These are phyloP conservation scores for Andrena trimmerana DNA, from an alignment of 2,888 invertebrate species.

Conservation along the genomic window DNA sequence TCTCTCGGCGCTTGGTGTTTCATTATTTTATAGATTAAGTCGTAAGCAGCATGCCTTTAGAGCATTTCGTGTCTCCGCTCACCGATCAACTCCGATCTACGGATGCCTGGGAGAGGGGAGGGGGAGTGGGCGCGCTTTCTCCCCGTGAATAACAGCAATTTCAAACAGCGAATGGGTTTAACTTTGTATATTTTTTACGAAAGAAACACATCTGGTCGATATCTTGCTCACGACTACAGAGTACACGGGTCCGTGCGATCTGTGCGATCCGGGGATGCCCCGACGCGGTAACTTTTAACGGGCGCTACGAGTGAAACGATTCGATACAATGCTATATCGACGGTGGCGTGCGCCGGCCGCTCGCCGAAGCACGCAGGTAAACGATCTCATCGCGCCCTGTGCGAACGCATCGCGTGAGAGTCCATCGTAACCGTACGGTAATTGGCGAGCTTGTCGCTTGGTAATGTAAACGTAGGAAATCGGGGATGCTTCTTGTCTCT, in stretches of 20 bases:
- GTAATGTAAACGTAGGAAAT: slow-evolving; percentile 9
- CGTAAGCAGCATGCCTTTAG: slow-evolving; percentile 4
- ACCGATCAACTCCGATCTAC: neutral
- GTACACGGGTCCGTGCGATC: neutral
- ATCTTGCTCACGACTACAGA: slow-evolving; percentile 19
- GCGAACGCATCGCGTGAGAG: neutral
- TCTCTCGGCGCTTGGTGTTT: neutral
- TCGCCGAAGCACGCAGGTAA: neutral
- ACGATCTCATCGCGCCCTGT: neutral
- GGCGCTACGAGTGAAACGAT: neutral
- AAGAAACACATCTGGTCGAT: neutral
- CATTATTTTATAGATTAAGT: neutral
- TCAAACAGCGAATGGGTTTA: neutral
- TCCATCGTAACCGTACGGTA: neutral
- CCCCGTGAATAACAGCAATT: slow-evolving; percentile 1
- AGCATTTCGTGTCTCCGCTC: neutral
- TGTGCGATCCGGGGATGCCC: no score
- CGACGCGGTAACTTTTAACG: no score
- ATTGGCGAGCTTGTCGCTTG: neutral
- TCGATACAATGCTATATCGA: neutral
- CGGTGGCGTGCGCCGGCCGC: no score
- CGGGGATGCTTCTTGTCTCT: slow-evolving; percentile 13
- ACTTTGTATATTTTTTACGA: slow-evolving; percentile 37
- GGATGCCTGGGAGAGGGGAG: neutral
- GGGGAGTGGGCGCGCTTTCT: neutral